phyloP scores from a whole-genome alignment of 2,888 invertebrate genomes.

The Synanthedon tipuliformis region DNA sequence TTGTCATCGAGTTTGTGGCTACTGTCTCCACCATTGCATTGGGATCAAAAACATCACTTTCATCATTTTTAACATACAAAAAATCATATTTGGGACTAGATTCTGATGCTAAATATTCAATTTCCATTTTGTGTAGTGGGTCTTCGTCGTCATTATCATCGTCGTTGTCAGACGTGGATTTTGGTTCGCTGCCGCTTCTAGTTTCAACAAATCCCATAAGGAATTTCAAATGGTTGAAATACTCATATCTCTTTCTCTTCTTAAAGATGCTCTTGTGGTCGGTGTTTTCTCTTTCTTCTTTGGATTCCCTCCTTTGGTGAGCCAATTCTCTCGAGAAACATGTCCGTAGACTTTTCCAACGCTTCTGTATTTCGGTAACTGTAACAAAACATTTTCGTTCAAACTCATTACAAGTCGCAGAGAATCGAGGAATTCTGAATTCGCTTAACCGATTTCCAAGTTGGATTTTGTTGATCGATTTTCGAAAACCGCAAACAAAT shows the following conservation, averaged over 20 bases:
- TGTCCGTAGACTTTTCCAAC: constrained; percentile 41
- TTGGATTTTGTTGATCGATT: no score
- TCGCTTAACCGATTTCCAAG: no score
- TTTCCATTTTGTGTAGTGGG: background rate
- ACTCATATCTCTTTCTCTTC: background rate
- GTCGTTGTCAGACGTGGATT: background rate
- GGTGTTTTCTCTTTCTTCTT: background rate
- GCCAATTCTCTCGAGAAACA: constrained; percentile 34
- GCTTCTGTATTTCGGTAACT: constrained; percentile 4
- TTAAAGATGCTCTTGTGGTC: background rate
- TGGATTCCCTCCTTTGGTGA: background rate
- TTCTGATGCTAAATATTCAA: background rate
- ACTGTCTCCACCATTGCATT: background rate
- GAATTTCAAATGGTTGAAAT: background rate
- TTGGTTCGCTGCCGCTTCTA: background rate
- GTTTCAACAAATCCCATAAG: background rate
- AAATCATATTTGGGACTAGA: no score
- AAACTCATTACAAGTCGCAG: no score
- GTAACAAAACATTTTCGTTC: background rate
- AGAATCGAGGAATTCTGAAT: no score
- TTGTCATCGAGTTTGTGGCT: background rate
- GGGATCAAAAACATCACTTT: background rate
- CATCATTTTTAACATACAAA: background rate
- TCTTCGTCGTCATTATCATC: background rate
- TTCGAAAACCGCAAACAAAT: no score